Conservation (phyloP, 2,797 vertebrate genomes). For the Dromococcyx pavoninus region DNA sequence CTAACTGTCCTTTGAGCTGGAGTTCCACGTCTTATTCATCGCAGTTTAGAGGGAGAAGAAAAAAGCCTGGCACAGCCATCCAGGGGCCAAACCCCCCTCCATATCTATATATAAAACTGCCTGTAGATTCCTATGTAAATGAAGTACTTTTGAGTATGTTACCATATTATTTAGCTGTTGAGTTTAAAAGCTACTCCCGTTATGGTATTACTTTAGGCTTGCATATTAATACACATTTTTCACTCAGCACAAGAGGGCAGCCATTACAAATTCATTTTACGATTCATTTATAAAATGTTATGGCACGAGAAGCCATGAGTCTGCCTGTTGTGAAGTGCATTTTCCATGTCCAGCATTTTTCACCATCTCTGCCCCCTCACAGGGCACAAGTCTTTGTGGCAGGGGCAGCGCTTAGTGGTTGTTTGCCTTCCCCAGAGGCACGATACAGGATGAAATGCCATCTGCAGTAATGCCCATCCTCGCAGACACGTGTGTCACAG, state of each 20-base stretch:
- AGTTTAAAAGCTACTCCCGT: not conserved
- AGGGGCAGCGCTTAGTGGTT: rapidly evolving
- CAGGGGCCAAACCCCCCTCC: not conserved
- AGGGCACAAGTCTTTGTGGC: not conserved
- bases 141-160: not conserved
- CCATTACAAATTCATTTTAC: not conserved
- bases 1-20: not conserved
- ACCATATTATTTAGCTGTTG: not conserved
- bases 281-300: not conserved
- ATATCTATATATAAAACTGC: not conserved
- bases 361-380: rapidly evolving
- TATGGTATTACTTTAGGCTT: not conserved
- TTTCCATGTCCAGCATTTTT: not conserved
- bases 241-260: not conserved
- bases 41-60: not conserved
- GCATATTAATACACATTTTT: not conserved
- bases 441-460: not conserved
- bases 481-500: not conserved
- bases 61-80: not conserved
- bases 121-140: not conserved
- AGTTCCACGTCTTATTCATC: not conserved
- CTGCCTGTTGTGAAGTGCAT: not conserved
- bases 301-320: not conserved
- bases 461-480: not conserved
- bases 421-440: not conserved